These are phyloP conservation scores for Darevskia mixta DNA, from an alignment of 2,797 vertebrate genomes.

Conservation along the genomic window DNA sequence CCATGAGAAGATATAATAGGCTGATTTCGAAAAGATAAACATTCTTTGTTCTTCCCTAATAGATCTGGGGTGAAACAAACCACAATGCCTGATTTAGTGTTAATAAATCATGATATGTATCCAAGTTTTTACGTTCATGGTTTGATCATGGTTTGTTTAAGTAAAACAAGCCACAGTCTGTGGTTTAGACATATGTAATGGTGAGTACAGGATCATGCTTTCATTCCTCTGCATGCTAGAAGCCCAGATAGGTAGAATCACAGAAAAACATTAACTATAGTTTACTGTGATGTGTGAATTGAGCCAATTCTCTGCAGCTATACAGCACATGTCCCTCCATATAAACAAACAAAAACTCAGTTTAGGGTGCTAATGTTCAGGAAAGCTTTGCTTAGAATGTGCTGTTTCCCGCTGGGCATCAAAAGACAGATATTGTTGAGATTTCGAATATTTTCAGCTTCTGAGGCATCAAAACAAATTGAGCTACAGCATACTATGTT, in stretches of 20 bases:
- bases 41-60: neutral
- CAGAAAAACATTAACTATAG: neutral
- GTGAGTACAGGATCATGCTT: too few relatives aligned
- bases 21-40: neutral
- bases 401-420: slow-evolving; percentile 14
- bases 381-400: neutral
- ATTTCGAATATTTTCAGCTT: neutral
- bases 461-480: slow-evolving; percentile 22
- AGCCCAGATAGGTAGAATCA: too few relatives aligned
- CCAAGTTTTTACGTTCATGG: too few relatives aligned
- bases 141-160: too few relatives aligned
- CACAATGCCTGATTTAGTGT: too few relatives aligned
- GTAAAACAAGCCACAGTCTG: too few relatives aligned
- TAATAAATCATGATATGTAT: too few relatives aligned
- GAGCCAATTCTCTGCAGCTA: neutral
- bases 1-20: neutral
- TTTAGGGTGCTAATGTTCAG: neutral
- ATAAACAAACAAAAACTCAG: neutral
- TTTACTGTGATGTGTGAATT: too few relatives aligned
- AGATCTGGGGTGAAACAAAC: too few relatives aligned
- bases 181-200: too few relatives aligned
- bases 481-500: neutral
- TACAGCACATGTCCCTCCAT: neutral
- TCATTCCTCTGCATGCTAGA: too few relatives aligned
- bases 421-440: neutral